Conservation (phyloP, 2,888 invertebrate species). For the Germaria angustata region DNA sequence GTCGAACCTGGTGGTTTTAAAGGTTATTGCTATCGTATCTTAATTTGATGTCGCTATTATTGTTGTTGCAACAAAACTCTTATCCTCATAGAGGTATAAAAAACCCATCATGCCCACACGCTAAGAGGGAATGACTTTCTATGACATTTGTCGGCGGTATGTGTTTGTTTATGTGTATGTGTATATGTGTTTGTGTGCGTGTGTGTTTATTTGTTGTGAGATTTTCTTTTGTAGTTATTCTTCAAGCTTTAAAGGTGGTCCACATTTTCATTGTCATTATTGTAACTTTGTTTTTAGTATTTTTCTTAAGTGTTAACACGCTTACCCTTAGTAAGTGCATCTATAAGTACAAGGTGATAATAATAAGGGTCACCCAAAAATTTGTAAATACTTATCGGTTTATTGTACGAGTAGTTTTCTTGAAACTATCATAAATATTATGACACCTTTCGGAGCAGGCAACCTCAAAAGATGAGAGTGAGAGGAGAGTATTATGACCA, state of each 20-base stretch:
- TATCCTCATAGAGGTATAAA: background rate
- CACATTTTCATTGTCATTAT: slow-evolving; percentile 56
- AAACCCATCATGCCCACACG: slow-evolving; percentile 52
- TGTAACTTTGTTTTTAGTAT: background rate
- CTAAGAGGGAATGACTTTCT: slow-evolving; percentile 48
- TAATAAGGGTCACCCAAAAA: slow-evolving; percentile 22
- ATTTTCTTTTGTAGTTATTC: slow-evolving; percentile 13
- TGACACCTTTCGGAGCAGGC: slow-evolving; percentile 52
- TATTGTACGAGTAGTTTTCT: slow-evolving; percentile 8
- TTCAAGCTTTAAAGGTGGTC: slow-evolving; percentile 52
- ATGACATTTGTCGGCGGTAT: slow-evolving; percentile 44
- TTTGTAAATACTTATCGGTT: slow-evolving; percentile 24
- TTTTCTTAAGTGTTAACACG: slow-evolving; percentile 43
- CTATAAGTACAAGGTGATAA: background rate
- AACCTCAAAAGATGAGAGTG: slow-evolving; percentile 13
- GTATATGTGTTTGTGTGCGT: no score
- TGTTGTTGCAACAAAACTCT: background rate
- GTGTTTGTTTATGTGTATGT: no score
- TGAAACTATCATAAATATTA: slow-evolving; percentile 64
- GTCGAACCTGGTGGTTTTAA: slow-evolving; percentile 9
- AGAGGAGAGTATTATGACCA: slow-evolving; percentile 35
- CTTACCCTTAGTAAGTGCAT: background rate
- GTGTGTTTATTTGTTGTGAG: slow-evolving; percentile 36
- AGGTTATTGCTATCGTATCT: slow-evolving; percentile 47
- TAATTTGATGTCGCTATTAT: slow-evolving; percentile 24